Percentiles rank a stretch among this genome's conserved stretches.
Evolutionary conservation across 1,140 invertebrate species (phyloP).

Genomic region (Bombus polaris): DNA sequence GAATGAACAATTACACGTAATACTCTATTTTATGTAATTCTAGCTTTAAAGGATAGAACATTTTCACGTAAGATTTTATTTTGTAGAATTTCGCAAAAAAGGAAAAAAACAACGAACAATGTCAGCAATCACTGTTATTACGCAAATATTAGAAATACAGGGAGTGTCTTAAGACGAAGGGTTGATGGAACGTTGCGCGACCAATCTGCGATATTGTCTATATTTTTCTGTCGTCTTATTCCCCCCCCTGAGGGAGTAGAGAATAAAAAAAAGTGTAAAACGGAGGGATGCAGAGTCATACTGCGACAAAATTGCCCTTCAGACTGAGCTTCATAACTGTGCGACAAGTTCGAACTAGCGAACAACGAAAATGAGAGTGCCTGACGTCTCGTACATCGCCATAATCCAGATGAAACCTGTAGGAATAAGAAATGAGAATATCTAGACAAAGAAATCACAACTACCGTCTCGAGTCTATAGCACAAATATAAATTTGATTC

Average conservation of each 20-base stretch:
- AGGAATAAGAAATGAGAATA: constrained; percentile 46
- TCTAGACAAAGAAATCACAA: constrained; percentile 39
- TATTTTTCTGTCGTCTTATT: constrained; percentile 14
- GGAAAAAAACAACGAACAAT: fast-evolving
- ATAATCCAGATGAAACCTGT: constrained; percentile 56
- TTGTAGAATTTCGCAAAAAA: neutral
- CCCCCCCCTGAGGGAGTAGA: neutral
- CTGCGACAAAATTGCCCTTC: constrained; percentile 62
- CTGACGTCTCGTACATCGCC: constrained; percentile 31
- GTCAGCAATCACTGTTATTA: neutral
- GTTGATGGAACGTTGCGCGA: neutral
- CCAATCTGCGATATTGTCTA: constrained; percentile 39
- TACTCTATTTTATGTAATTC: too few relatives aligned
- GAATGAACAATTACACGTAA: too few relatives aligned
- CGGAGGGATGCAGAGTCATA: neutral
- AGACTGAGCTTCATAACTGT: constrained; percentile 51
- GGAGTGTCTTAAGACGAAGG: neutral
- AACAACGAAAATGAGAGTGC: constrained; percentile 65
- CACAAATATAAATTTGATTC: neutral
- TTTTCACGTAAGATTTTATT: neutral
- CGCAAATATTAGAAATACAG: neutral
- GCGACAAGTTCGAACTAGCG: constrained; percentile 41
- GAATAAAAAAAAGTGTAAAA: constrained; percentile 13
- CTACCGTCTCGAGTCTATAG: neutral
- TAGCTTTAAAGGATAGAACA: neutral